A percentile compares a stretch with the other conserved stretches of the same genome.
phyloP scores from a whole-genome alignment of 2,113 vertebrate species.

The Thunnus thynnus region DNA sequence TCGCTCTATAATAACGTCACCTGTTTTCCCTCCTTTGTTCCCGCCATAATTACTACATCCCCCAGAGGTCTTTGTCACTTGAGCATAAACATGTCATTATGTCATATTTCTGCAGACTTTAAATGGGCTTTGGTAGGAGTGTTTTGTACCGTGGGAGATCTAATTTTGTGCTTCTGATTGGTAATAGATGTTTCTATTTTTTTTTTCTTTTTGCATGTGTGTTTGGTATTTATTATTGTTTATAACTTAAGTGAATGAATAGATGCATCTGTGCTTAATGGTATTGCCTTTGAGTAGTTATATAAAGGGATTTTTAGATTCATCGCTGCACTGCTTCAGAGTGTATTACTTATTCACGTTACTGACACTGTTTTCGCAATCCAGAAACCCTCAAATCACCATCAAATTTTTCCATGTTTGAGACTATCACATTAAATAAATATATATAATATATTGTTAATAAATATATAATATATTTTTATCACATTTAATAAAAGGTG shows the following conservation, averaged over 20 bases:
- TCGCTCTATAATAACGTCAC: too few species aligned
- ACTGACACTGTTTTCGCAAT: neutral
- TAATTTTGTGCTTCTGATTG: too few species aligned
- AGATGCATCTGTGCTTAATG: neutral
- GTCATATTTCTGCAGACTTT: too few species aligned
- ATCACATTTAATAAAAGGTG: neutral
- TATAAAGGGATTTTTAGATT: neutral
- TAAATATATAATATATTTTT: neutral
- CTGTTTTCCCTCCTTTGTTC: too few species aligned
- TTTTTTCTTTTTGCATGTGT: too few species aligned
- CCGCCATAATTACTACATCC: too few species aligned
- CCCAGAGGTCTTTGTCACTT: too few species aligned
- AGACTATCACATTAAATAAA: too few species aligned
- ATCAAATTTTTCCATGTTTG: neutral
- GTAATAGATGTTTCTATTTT: too few species aligned
- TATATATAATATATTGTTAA: too few species aligned
- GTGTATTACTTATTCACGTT: neutral
- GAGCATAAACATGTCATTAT: too few species aligned
- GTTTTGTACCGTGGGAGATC: neutral
- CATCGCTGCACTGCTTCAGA: neutral
- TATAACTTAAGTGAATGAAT: neutral
- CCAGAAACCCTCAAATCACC: neutral
- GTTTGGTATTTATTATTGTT: neutral
- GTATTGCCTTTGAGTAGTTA: neutral
- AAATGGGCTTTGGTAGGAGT: too few species aligned